These are phyloP conservation scores for Drosophila limbata DNA, from an alignment of 2,888 invertebrate species.

Conservation along the genomic window DNA sequence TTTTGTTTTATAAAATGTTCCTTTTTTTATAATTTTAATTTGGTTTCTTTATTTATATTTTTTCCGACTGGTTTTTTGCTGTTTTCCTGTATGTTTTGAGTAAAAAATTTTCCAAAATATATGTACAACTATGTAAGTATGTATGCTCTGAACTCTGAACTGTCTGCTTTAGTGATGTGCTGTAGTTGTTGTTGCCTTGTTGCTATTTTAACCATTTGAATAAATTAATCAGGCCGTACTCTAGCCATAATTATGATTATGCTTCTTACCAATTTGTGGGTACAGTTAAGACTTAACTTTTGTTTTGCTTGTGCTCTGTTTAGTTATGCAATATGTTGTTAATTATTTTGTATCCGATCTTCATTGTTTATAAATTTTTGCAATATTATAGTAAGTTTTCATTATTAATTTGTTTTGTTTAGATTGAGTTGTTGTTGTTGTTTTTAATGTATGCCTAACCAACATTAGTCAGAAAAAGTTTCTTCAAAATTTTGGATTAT, in stretches of 20 bases:
- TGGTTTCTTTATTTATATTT: constrained; percentile 31
- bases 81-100: constrained; percentile 57
- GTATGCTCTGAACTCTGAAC: constrained; percentile 60
- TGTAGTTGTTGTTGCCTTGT: constrained; percentile 50
- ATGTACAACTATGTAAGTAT: constrained; percentile 63
- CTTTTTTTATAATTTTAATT: constrained; percentile 15
- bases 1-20: constrained; percentile 61
- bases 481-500: constrained; percentile 86
- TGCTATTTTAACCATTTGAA: constrained; percentile 25
- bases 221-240: constrained; percentile 7
- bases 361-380: constrained; percentile 63
- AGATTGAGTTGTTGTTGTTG: constrained; percentile 52
- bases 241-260: constrained; percentile 15
- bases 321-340: constrained; percentile 42
- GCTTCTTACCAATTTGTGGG: constrained; percentile 25
- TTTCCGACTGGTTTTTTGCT: constrained; percentile 39
- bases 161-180: constrained; percentile 59
- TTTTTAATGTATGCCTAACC: constrained; percentile 69
- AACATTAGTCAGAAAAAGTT: constrained; percentile 85
- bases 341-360: constrained; percentile 69
- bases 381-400: constrained; percentile 58
- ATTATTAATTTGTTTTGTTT: constrained; percentile 52
- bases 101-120: constrained; percentile 82
- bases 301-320: constrained; percentile 50
- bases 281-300: constrained; percentile 49